A percentile compares a stretch with the other conserved stretches of the same genome.
Evolutionary conservation across 2,888 invertebrate genomes (phyloP).

Genomic region (Arenicola marina): DNA sequence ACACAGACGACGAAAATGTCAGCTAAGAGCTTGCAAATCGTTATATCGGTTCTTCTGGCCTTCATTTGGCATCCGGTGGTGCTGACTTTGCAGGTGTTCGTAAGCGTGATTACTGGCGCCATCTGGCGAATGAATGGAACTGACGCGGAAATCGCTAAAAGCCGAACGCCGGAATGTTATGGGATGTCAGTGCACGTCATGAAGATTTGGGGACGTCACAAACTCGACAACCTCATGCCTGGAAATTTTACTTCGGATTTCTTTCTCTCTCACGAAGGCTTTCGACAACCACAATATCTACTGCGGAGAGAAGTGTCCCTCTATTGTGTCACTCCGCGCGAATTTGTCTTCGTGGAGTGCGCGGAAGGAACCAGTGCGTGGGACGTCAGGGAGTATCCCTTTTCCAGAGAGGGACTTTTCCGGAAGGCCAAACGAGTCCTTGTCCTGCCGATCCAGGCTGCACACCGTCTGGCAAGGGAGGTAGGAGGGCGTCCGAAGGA

Average conservation of each 20-base stretch:
- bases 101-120: too few relatives aligned
- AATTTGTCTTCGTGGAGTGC: neutral
- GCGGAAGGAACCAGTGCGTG: neutral
- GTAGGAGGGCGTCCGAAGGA: neutral
- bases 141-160: neutral
- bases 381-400: neutral
- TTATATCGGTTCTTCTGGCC: too few relatives aligned
- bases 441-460: neutral
- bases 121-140: slow-evolving; percentile 1
- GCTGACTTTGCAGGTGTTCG: too few relatives aligned
- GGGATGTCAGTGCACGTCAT: neutral
- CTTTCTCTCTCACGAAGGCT: neutral
- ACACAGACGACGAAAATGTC: too few relatives aligned
- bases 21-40: too few relatives aligned
- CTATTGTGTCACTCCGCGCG: neutral
- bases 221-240: neutral
- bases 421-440: neutral
- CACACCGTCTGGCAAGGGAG: neutral
- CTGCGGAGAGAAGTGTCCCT: neutral
- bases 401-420: neutral
- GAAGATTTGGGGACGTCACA: neutral
- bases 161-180: neutral
- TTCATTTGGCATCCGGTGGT: too few relatives aligned
- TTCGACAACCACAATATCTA: neutral
- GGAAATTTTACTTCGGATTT: neutral